A percentile compares a stretch with the other conserved stretches of the same genome.
Evolutionary conservation across 53 echinoderm and acorn worm genomes (phyloP).

Genomic region (Astropecten irregularis): DNA sequence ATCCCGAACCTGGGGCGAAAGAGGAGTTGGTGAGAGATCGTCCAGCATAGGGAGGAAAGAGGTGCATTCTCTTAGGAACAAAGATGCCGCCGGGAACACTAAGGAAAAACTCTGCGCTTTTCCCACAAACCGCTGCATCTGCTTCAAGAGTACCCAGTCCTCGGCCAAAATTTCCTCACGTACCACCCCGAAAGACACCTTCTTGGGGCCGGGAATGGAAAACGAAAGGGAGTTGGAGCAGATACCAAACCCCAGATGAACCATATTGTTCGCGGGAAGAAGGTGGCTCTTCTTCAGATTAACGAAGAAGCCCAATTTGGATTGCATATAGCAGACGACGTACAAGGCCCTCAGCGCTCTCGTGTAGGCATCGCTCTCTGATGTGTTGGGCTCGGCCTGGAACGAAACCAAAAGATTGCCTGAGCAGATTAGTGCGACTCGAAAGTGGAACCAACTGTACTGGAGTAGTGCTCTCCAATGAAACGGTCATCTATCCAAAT

Average conservation of each 20-base stretch:
- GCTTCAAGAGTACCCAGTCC: neutral
- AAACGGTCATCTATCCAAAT: conserved; percentile 14
- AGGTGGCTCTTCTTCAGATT: conserved; percentile 14
- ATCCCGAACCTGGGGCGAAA: neutral
- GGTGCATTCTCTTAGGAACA: conserved; percentile 10
- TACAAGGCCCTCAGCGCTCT: neutral
- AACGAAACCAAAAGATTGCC: neutral
- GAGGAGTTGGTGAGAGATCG: neutral
- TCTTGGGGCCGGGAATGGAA: neutral
- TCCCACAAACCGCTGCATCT: neutral
- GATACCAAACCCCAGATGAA: conserved; percentile 15
- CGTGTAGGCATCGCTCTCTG: neutral
- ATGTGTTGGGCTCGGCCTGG: neutral
- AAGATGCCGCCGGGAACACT: conserved; percentile 13
- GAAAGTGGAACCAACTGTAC: no score
- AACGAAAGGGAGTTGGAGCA: neutral
- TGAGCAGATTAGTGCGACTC: no score
- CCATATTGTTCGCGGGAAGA: neutral
- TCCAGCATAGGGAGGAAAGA: neutral
- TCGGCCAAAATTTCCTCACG: neutral
- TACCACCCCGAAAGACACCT: neutral
- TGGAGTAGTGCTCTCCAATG: neutral
- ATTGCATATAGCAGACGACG: neutral
- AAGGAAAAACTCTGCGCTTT: conserved; percentile 6
- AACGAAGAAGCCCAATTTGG: neutral